Evolutionary conservation across 2,888 invertebrate species (phyloP).

Genomic region (Drosophila flavopinicola): DNA sequence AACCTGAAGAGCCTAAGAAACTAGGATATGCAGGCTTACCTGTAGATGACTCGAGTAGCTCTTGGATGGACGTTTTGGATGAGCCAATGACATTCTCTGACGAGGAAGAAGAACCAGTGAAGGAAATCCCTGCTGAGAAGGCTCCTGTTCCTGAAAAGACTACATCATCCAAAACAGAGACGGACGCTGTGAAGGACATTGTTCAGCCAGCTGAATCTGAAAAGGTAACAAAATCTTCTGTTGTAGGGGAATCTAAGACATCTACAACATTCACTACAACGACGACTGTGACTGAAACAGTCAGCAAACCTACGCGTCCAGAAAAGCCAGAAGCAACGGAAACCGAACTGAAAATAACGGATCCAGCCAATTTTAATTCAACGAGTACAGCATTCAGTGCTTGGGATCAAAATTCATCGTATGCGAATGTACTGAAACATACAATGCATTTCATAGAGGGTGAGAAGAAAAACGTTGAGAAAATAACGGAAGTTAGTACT

Average conservation of each 20-base stretch:
- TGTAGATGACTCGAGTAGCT: constrained; percentile 58
- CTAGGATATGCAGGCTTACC: constrained; percentile 74
- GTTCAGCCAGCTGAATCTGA: no score
- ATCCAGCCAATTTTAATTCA: constrained; percentile 32
- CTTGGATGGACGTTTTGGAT: constrained; percentile 75
- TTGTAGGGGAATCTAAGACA: constrained; percentile 9
- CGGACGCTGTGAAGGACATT: no score
- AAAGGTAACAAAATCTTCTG: not conserved
- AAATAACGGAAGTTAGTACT: not conserved
- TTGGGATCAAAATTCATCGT: constrained; percentile 55
- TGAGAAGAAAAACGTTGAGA: constrained; percentile 60
- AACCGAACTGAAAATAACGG: constrained; percentile 26
- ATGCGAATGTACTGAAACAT: constrained; percentile 65
- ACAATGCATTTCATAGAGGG: constrained; percentile 58
- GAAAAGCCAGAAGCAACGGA: constrained; percentile 9
- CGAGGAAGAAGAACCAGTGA: constrained; percentile 36
- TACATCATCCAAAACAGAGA: no score
- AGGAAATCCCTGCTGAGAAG: not conserved
- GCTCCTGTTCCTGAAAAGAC: constrained; percentile 27
- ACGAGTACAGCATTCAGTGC: constrained; percentile 2
- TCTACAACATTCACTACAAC: constrained; percentile 30
- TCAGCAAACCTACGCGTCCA: not conserved
- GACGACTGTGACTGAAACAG: constrained; percentile 36
- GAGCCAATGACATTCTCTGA: constrained; percentile 76
- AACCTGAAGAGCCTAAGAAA: constrained; percentile 62